Base-by-base conservation (phyloP, 2,888 invertebrate genomes). In the Zaprionus lineosus region DNA sequence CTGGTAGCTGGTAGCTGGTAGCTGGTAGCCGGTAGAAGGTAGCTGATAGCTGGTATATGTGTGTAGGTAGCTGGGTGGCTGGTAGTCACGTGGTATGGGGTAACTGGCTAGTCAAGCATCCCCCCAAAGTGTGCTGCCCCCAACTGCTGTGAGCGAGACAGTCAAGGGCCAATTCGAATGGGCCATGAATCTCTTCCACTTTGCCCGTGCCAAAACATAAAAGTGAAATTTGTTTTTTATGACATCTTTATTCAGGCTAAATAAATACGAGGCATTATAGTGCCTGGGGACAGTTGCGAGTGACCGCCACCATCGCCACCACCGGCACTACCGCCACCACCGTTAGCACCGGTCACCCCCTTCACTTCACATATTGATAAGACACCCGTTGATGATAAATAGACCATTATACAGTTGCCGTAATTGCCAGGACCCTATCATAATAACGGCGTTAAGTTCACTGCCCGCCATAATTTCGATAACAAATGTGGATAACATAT, bases 171-270 rank as follows among this genome's bases (percentile, higher is more conserved):
- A 83, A 70, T 75, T 69, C 81, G 62, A 55, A 61, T 73, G 63
- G 71, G 67, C 59, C 66, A 84, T 85, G 77, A 82, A 82, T 82
- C 86, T 84, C 51, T 84, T 72, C 62, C 75, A 75, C 69, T 44
- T 52, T 48, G 63, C 51, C 40, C 21, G 53, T 70, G 81, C 63
- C 77, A 84, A 82, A 84, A 79, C 66, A 87, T 75, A 81, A 86
- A 85, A 86, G 84, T 81, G 75, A 76, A 85, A 85, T 86, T 84
- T 74, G 70, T 69, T 85, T 87, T 87, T 88, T 88, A 88, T 88
- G 86, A 86, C 78, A 83, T 75, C 76, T 86, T 85, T 83, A 84
- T 78, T 65, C 72, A 67, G 65, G 74, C 68, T 69, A 87, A 86
- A 86, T 86, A 82, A 87, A 76, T 84, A 76, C 74, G 77, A 84